Percentiles rank a stretch among this genome's conserved stretches.
Conservation (phyloP, 2,888 invertebrate species). For the Galerucella calmariensis region DNA sequence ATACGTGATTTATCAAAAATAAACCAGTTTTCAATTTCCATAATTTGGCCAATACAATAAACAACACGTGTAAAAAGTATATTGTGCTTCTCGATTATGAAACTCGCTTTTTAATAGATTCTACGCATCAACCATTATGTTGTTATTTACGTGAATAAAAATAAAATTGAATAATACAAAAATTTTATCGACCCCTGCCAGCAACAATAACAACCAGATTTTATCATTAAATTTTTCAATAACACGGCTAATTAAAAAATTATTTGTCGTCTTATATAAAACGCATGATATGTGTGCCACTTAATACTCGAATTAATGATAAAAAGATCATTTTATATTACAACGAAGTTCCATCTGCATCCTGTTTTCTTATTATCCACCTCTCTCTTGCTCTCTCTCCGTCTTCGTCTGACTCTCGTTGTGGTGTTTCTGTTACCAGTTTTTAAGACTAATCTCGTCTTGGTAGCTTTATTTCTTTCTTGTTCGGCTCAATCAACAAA, state of each 20-base stretch:
- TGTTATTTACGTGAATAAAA: too few species aligned
- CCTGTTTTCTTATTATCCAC: slow-evolving; percentile 29
- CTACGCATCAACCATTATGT: too few species aligned
- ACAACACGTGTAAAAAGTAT: too few species aligned
- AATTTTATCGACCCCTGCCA: neutral
- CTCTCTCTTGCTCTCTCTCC: neutral
- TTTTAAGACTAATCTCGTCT: slow-evolving; percentile 13
- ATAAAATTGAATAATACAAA: neutral
- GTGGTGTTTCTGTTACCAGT: slow-evolving; percentile 15
- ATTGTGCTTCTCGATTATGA: too few species aligned
- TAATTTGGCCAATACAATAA: too few species aligned
- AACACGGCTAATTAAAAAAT: slow-evolving; percentile 3
- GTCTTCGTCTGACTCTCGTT: neutral
- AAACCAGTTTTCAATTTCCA: too few species aligned
- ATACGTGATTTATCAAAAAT: too few species aligned
- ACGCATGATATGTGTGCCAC: slow-evolving; percentile 26
- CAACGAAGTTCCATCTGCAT: slow-evolving; percentile 34
- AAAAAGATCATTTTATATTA: slow-evolving; percentile 33
- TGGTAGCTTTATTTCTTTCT: slow-evolving; percentile 12
- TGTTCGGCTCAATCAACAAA: slow-evolving; percentile 22
- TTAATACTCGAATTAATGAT: slow-evolving; percentile 34
- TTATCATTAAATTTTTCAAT: neutral
- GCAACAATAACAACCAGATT: neutral
- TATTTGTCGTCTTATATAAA: slow-evolving; percentile 21
- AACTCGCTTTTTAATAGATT: too few species aligned